Conservation (phyloP, 35 echinoderm and acorn worm species). For the Apostichopus parvimensis region DNA sequence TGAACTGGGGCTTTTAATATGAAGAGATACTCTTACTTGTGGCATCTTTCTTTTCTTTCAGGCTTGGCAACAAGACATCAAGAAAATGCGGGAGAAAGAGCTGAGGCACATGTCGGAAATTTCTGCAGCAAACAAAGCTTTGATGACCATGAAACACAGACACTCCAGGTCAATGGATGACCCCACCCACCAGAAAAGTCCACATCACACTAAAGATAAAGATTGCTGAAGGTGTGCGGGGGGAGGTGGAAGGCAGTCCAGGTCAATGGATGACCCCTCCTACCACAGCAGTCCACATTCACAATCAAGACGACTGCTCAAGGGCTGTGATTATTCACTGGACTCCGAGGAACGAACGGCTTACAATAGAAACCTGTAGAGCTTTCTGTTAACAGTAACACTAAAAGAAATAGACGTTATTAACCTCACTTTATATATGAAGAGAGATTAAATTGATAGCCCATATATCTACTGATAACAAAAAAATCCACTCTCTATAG, state of each 20-base stretch:
- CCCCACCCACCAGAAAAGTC: constrained; percentile 4
- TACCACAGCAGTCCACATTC: not conserved
- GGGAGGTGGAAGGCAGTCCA: not conserved
- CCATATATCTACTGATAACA: too few species aligned
- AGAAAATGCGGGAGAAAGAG: constrained; percentile 79
- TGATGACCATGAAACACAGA: constrained; percentile 29
- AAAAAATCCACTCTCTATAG: too few species aligned
- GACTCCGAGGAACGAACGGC: too few species aligned
- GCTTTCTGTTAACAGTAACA: too few species aligned
- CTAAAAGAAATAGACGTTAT: too few species aligned
- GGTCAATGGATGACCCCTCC: constrained; percentile 26
- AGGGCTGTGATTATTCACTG: too few species aligned
- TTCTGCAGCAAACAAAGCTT: constrained; percentile 72
- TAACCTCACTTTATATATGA: too few species aligned
- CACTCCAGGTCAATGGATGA: constrained; percentile 34
- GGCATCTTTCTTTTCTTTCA: constrained; percentile 18
- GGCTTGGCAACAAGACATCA: constrained; percentile 88
- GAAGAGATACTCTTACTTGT: too few species aligned
- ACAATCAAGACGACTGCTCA: not conserved
- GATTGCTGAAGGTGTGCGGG: not conserved
- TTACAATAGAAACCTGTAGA: too few species aligned
- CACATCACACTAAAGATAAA: constrained; percentile 10
- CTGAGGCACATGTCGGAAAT: constrained; percentile 74
- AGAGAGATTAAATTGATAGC: too few species aligned
- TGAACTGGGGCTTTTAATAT: too few species aligned